Base-by-base conservation (phyloP, 2,113 vertebrate species). In the Heptranchias perlo region DNA sequence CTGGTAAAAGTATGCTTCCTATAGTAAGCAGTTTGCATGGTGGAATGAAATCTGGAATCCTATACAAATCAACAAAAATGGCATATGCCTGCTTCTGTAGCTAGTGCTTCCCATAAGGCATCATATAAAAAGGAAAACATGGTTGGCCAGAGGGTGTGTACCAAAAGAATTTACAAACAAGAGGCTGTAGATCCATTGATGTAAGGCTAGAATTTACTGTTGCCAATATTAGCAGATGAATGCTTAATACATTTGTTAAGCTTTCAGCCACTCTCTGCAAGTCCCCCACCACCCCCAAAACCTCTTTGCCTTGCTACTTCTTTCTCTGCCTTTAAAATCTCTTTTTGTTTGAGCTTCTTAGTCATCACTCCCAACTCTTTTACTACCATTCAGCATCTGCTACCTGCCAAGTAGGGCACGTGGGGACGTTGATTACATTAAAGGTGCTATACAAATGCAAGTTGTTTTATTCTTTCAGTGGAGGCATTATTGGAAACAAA, bases 31-130 rank as follows among this genome's bases (percentile, higher is more conserved):
- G 89, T 93, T 93, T 93, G 89, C 89, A 62, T 93, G 89, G 89
- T 93, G 61, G 89, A 93, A 93, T 93, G 54, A 93, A 93, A 93
- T 93, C 89, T 93, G 89, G 89, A 93, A 93, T 93, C 89, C 89
- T 93, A 93, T 93, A 64, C 18, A 93, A 93, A 58, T 93, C 89
- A 93, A 93, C 89, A 62, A 62, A 93, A 93, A 93, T 93, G 89
- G 89, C 89, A 93, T 93, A 93, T 93, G 89, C 89, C 89, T 93
- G 35, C 14, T 93, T 93, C 89, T 39, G 18, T 58, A 93, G 89
- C 89, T 93, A 93, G 39, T 93, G 49, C 86, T 89, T 25, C 84
- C 84, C 47, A 49, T 52, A 49, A 87, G 84, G 84, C 84, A 89
- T 89, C 86, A 31, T 54, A 58, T 89, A 35, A 93, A 93, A 93